These are phyloP conservation scores for Anguilla pacifica DNA, from an alignment of 2,797 vertebrate species.

Conservation along the genomic window DNA sequence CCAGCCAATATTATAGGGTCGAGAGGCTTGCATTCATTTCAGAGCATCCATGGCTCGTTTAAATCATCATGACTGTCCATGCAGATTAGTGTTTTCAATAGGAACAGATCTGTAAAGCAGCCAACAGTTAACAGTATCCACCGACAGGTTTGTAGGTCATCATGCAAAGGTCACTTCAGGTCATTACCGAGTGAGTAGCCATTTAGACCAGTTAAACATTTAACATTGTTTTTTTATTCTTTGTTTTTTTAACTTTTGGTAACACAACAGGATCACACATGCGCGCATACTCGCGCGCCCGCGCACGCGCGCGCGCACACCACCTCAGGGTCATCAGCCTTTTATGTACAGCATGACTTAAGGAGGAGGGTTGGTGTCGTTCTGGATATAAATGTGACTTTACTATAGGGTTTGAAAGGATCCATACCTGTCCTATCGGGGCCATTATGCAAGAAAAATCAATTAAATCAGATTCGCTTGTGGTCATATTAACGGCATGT, in stretches of 20 bases:
- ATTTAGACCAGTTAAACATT: neutral
- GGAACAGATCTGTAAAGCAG: neutral
- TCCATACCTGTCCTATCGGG: conserved; percentile 5
- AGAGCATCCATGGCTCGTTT: neutral
- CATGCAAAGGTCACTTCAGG: neutral
- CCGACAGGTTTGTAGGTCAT: neutral
- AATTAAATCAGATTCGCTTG: conserved; percentile 30
- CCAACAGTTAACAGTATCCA: neutral
- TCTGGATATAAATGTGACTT: conserved; percentile 13
- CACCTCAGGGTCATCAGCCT: neutral
- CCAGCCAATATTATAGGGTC: neutral
- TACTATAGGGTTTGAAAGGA: conserved; percentile 18
- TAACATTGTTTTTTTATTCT: neutral
- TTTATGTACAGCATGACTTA: conserved; percentile 6
- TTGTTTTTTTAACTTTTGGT: neutral
- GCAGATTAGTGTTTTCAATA: neutral
- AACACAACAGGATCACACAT: neutral
- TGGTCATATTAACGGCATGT: neutral
- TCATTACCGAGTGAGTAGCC: neutral
- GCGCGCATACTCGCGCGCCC: neutral
- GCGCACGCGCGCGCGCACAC: neutral
- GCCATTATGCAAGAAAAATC: conserved; percentile 35
- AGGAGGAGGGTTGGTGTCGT: neutral
- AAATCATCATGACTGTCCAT: neutral
- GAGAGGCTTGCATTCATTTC: neutral